Evolutionary conservation across 2,113 vertebrate genomes (phyloP), one percentile per base, ranked within the genome.

Genomic region (Dryoscopus gambensis): DNA sequence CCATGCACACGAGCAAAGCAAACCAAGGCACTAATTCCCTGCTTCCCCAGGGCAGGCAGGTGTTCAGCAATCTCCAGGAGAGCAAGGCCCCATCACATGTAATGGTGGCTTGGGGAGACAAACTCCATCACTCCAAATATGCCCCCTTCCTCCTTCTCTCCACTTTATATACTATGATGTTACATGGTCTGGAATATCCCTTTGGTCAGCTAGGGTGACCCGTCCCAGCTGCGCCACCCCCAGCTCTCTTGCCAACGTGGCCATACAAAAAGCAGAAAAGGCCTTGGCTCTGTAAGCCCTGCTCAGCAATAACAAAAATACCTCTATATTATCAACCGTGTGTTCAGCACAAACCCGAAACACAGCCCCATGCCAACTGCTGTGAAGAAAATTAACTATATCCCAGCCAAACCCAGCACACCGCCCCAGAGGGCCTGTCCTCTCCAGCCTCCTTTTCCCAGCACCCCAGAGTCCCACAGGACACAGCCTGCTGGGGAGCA

Each of bases 281-380:
- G 11, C 42, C 42, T 49, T 56, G 30, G 16, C 24, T 80, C 49
- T 79, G 10, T 42, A 18, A 42, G 57, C 4, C 14, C 35, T 37
- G 57, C 42, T 37, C 76, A 50, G 27, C 57, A 50, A 33, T 16
- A 50, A 27, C 35, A 73, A 73, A 80, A 65, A 57, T 40, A 37
- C 4, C 21, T 71, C 24, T 37, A 1, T 23, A 13, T 50, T 44
- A 13, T 27, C 35, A 46, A 17, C 8, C 1, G 0, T 3, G 1
- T 25, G 28, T 31, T 42, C 42, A 49, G 57, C 42, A 57, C 25
- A 50, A 65, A 57, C 22, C 11, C 59, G 19, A 42, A 80, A 17
- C 31, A 64, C 17, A 88, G 13, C 21, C 42, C 31, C 11, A 19
- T 27, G 16, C 39, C 28, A 42, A 22, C 9, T 27, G 27, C 12